phyloP scores from a whole-genome alignment of 2,797 vertebrate species.

The Tangara arthus region DNA sequence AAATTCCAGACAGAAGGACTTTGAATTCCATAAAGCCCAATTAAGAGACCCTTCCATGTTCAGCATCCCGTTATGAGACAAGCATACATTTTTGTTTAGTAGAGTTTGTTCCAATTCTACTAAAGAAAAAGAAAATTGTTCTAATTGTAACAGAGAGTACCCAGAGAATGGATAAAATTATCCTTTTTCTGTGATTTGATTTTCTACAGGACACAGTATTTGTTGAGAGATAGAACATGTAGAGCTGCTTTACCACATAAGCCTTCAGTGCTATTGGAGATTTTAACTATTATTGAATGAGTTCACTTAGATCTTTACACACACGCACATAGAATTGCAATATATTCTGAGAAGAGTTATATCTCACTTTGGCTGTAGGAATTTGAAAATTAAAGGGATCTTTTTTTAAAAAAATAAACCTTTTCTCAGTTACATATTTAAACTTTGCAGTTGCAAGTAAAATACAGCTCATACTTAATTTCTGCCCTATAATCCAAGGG shows the following conservation, averaged over 20 bases:
- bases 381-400: not conserved
- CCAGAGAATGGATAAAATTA: not conserved
- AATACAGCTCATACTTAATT: not conserved
- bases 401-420: not conserved
- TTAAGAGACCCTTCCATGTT: not conserved
- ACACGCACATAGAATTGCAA: not conserved
- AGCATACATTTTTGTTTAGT: not conserved
- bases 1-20: not conserved
- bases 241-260: not conserved
- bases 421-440: not conserved
- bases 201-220: not conserved
- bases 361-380: not conserved
- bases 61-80: not conserved
- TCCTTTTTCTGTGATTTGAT: not conserved
- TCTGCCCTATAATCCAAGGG: not conserved
- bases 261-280: not conserved
- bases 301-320: constrained; percentile 33
- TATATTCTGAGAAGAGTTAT: not conserved
- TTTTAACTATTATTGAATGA: constrained; percentile 43
- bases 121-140: not conserved
- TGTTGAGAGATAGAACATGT: not conserved
- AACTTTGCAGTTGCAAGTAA: not conserved
- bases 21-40: not conserved
- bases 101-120: not conserved
- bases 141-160: not conserved